A percentile compares a stretch with the other conserved stretches of the same genome.
phyloP scores from a whole-genome alignment of 1,140 invertebrate species.

The Drosophila arawakana region DNA sequence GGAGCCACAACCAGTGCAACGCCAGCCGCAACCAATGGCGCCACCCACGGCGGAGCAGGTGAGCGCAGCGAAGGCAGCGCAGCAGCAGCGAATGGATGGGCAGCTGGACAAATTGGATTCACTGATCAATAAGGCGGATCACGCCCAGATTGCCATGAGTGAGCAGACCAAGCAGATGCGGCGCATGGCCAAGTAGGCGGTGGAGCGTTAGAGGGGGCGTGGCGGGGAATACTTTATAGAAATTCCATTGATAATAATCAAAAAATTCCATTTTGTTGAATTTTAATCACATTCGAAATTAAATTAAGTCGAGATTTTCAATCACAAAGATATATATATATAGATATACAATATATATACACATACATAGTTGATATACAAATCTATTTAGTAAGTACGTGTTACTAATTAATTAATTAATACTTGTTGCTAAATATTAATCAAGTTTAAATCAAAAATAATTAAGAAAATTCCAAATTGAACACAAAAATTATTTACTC shows the following conservation, averaged over 20 bases:
- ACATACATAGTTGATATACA: conserved; percentile 26
- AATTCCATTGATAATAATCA: conserved; percentile 3
- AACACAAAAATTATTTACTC: conserved; percentile 8
- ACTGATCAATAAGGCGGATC: conserved; percentile 88
- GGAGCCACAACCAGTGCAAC: conserved; percentile 66
- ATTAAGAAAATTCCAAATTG: conserved; percentile 16
- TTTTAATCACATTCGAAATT: conserved; percentile 64
- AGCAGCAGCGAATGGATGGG: conserved; percentile 86
- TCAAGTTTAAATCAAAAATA: conserved; percentile 31
- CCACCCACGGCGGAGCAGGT: conserved; percentile 73
- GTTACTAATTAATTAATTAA: conserved; percentile 20
- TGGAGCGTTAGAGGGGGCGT: background rate
- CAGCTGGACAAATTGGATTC: conserved; percentile 88
- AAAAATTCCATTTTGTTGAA: conserved; percentile 2
- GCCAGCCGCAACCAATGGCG: conserved; percentile 83
- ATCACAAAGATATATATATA: conserved; percentile 54
- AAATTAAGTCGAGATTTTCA: conserved; percentile 66
- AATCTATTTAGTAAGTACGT: conserved; percentile 20
- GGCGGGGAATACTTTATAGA: conserved; percentile 2
- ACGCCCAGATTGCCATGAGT: conserved; percentile 88
- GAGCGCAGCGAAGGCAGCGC: conserved; percentile 84
- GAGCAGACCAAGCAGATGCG: conserved; percentile 91
- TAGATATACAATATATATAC: conserved; percentile 14
- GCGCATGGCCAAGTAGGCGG: conserved; percentile 86
- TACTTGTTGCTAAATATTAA: conserved; percentile 59